Conservation (phyloP, 2,888 invertebrate genomes). For the Apantesis nais region DNA sequence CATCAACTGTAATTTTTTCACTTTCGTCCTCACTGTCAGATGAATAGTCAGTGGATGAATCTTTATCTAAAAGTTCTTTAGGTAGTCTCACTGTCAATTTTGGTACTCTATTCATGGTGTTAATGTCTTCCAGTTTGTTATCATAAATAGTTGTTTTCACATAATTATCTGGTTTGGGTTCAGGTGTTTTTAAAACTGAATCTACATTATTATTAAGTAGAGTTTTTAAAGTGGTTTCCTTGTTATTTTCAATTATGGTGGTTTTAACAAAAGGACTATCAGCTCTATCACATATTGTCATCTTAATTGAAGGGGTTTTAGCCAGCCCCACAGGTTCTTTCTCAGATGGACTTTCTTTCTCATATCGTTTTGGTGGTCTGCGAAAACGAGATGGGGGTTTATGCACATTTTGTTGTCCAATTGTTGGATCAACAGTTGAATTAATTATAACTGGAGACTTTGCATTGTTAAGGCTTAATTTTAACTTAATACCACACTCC, state of each 20-base stretch:
- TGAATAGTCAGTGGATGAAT: slow-evolving; percentile 82
- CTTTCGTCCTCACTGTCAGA: slow-evolving; percentile 86
- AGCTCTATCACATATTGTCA: slow-evolving; percentile 82
- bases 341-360: slow-evolving; percentile 58
- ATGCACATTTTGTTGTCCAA: slow-evolving; percentile 69
- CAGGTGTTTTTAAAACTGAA: slow-evolving; percentile 55
- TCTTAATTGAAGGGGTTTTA: slow-evolving; percentile 77
- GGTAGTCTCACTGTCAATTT: slow-evolving; percentile 89
- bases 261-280: slow-evolving; percentile 81
- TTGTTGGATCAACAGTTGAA: slow-evolving; percentile 80
- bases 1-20: slow-evolving; percentile 87
- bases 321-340: slow-evolving; percentile 44
- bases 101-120: slow-evolving; percentile 86
- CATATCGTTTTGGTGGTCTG: slow-evolving; percentile 79
- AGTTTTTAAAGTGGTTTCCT: slow-evolving; percentile 72
- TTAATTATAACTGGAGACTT: slow-evolving; percentile 82
- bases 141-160: slow-evolving; percentile 81
- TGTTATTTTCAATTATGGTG: slow-evolving; percentile 75
- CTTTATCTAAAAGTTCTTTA: slow-evolving; percentile 85
- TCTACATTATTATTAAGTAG: slow-evolving; percentile 76
- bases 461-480: slow-evolving; percentile 79
- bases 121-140: slow-evolving; percentile 75
- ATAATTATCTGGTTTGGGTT: slow-evolving; percentile 70
- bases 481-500: slow-evolving; percentile 79
- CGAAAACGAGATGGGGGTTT: slow-evolving; percentile 75